A percentile compares a stretch with the other conserved stretches of the same genome.
phyloP scores from a whole-genome alignment of 2,113 vertebrate species.

The Tachysurus vachellii region DNA sequence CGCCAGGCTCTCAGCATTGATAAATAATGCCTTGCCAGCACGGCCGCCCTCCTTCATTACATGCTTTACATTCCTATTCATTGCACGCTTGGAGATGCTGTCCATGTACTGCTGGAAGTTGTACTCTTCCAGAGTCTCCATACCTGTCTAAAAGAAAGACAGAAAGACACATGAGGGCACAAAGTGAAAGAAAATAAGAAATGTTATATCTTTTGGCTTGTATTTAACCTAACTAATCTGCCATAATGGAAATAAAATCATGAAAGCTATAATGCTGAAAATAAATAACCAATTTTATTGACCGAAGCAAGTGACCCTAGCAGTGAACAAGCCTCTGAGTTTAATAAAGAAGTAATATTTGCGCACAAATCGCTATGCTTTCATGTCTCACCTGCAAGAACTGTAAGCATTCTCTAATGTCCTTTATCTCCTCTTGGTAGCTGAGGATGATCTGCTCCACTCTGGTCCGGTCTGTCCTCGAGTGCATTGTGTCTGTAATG shows the following conservation, averaged over 20 bases:
- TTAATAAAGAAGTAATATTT: background rate
- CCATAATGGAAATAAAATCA: background rate
- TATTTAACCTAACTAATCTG: background rate
- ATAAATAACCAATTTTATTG: background rate
- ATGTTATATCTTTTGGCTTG: background rate
- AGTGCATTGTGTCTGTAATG: slow-evolving; percentile 76
- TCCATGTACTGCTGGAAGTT: slow-evolving; percentile 71
- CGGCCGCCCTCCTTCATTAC: slow-evolving; percentile 72
- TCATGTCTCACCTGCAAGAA: slow-evolving; percentile 69
- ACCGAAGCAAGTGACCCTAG: background rate
- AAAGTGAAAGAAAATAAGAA: background rate
- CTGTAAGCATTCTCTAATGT: slow-evolving; percentile 73
- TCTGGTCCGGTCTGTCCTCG: slow-evolving; percentile 72
- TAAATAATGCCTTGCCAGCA: slow-evolving; percentile 69
- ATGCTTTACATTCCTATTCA: slow-evolving; percentile 72
- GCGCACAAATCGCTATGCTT: background rate
- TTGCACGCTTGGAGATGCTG: slow-evolving; percentile 68
- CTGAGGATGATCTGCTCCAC: slow-evolving; percentile 76
- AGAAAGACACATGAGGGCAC: background rate
- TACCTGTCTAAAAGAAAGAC: slow-evolving; percentile 65
- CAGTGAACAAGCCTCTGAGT: background rate
- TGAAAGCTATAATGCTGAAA: background rate
- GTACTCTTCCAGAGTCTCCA: slow-evolving; percentile 72
- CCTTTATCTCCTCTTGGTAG: slow-evolving; percentile 70
- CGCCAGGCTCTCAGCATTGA: slow-evolving; percentile 69